Evolutionary conservation across 2,888 invertebrate species (phyloP).

Genomic region (Marronus borbonicus): DNA sequence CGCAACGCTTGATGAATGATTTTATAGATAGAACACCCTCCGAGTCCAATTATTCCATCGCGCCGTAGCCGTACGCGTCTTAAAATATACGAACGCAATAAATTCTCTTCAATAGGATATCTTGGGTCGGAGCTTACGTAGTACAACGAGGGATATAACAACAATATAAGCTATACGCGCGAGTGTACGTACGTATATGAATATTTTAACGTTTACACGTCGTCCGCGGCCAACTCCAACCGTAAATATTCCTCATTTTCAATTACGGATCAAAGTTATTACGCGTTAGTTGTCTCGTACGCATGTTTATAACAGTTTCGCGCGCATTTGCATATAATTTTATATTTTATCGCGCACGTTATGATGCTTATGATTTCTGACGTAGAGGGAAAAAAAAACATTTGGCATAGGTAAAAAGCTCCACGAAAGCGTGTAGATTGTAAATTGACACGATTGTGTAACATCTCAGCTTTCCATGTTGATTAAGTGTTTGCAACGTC

Average conservation of each 20-base stretch:
- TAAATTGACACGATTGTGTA: no score
- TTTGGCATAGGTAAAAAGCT: no score
- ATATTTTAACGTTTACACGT: constrained; percentile 50
- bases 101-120: constrained; percentile 54
- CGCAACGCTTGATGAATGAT: constrained; percentile 60
- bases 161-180: neutral
- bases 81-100: constrained; percentile 54
- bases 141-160: neutral
- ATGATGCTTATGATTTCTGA: neutral
- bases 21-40: constrained; percentile 62
- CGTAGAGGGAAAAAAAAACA: no score
- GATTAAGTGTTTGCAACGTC: no score
- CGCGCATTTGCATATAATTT: constrained; percentile 13
- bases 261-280: constrained; percentile 52
- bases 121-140: no score
- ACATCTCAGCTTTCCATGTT: no score
- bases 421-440: no score
- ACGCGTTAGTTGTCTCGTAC: constrained; percentile 37
- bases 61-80: constrained; percentile 47
- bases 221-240: constrained; percentile 47
- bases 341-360: neutral
- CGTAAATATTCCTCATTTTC: constrained; percentile 52
- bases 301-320: constrained; percentile 33
- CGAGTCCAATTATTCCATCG: constrained; percentile 60
- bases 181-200: constrained; percentile 6